Percentiles rank a stretch among this genome's conserved stretches.
Conservation (phyloP, 2,888 invertebrate species). For the Hemicrepidius hirtus region DNA sequence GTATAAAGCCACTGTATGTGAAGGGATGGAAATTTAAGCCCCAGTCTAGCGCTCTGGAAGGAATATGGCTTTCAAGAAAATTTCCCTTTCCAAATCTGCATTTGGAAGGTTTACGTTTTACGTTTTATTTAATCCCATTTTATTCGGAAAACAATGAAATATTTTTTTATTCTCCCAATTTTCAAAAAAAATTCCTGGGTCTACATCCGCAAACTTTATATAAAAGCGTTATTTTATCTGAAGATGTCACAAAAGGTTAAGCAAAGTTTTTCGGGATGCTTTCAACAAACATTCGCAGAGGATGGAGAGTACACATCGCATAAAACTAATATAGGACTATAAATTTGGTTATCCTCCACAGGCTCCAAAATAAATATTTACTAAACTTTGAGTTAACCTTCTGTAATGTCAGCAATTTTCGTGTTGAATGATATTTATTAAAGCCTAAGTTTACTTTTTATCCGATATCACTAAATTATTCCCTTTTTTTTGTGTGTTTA, state of each 20-base stretch:
- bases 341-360: background rate
- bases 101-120: slow-evolving; percentile 8
- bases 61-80: slow-evolving; percentile 7
- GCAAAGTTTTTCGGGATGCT: background rate
- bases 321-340: background rate
- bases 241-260: background rate
- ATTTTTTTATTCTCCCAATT: too few species aligned
- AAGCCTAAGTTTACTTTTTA: background rate
- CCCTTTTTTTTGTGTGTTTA: background rate
- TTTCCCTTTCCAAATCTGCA: slow-evolving; percentile 13
- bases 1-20: slow-evolving; percentile 22
- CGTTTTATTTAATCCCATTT: slow-evolving; percentile 11
- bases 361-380: slow-evolving; percentile 4
- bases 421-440: slow-evolving; percentile 2
- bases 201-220: too few species aligned
- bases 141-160: slow-evolving; percentile 1
- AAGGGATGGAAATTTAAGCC: slow-evolving; percentile 22
- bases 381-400: slow-evolving; percentile 10
- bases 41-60: background rate
- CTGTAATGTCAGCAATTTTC: slow-evolving; percentile 14
- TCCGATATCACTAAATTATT: background rate
- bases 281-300: background rate
- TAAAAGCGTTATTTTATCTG: background rate
- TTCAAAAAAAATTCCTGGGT: too few species aligned
- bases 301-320: background rate